phyloP scores from a whole-genome alignment of 2,888 invertebrate genomes.

The Schizaphis graminum region DNA sequence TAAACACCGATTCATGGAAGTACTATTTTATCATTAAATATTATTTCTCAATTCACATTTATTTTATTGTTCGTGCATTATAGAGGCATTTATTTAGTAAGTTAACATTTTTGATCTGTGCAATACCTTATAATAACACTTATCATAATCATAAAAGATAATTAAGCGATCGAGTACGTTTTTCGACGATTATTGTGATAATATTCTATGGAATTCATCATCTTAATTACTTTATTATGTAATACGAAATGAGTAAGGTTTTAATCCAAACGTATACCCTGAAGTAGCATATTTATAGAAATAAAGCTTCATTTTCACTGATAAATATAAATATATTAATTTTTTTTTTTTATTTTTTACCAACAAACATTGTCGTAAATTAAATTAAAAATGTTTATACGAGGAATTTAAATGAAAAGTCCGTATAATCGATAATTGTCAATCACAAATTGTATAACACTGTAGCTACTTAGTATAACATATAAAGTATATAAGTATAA shows the following conservation, averaged over 20 bases:
- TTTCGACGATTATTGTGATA: not conserved
- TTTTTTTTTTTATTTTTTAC: not conserved
- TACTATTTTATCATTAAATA: not conserved
- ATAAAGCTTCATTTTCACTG: not conserved
- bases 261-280: not conserved
- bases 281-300: not conserved
- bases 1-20: not conserved
- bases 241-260: not conserved
- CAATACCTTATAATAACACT: not conserved
- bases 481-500: too few species aligned
- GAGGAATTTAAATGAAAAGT: rapidly evolving
- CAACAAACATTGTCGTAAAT: not conserved
- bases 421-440: not conserved
- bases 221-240: not conserved
- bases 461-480: not conserved
- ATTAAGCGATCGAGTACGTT: not conserved
- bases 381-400: not conserved
- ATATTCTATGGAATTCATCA: not conserved
- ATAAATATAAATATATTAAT: not conserved
- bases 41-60: not conserved
- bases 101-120: not conserved
- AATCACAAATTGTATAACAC: not conserved
- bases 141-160: not conserved
- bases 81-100: not conserved
- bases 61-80: not conserved